phyloP scores from a whole-genome alignment of 2,113 vertebrate genomes.

The Zosterops pallidus region DNA sequence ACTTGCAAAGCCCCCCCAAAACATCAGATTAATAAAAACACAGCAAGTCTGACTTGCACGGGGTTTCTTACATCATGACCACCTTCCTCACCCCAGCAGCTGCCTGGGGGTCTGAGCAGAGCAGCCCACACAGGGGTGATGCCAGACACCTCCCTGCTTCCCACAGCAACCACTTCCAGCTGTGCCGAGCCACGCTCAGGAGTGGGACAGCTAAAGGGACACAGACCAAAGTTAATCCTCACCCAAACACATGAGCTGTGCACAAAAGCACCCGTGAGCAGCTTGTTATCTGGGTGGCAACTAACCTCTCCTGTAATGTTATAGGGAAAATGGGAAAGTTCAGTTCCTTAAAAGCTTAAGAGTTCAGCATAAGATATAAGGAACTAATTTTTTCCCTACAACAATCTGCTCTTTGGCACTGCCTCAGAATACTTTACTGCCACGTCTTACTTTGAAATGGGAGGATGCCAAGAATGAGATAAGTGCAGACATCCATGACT shows the following conservation, averaged over 20 bases:
- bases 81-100: background rate
- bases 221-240: background rate
- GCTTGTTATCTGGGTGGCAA: background rate
- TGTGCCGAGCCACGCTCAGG: accelerated
- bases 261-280: background rate
- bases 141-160: background rate
- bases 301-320: background rate
- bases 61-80: background rate
- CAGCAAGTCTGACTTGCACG: background rate
- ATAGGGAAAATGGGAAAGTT: background rate
- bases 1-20: background rate
- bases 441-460: conserved; percentile 79
- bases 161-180: accelerated
- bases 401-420: conserved; percentile 76
- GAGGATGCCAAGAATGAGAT: conserved; percentile 77
- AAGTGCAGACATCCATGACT: conserved; percentile 67
- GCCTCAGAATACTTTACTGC: conserved; percentile 77
- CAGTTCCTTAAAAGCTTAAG: conserved; percentile 22
- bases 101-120: background rate
- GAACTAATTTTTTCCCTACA: conserved; percentile 66
- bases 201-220: background rate
- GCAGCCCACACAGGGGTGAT: background rate
- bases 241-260: background rate
- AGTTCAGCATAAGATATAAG: conserved; percentile 56
- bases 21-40: background rate